Percentiles rank a stretch among this genome's conserved stretches.
These are phyloP conservation scores for Dromius quadrimaculatus DNA, from an alignment of 2,888 invertebrate species.

Conservation along the genomic window DNA sequence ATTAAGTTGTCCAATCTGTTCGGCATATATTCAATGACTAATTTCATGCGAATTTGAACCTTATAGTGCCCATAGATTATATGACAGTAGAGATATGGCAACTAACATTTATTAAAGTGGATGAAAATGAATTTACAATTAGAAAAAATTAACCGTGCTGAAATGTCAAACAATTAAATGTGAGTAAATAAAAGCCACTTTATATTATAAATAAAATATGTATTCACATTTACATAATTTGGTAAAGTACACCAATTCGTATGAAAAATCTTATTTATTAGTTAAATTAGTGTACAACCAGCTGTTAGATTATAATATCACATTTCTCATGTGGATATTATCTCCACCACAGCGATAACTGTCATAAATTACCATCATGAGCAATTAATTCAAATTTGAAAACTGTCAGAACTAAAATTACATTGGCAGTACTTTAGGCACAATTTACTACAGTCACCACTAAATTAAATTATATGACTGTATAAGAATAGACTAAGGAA, in stretches of 20 bases:
- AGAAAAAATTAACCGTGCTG: too few relatives aligned
- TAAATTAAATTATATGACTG: constrained; percentile 14
- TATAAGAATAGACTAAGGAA: not conserved
- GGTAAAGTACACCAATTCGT: constrained; percentile 34
- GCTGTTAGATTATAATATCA: constrained; percentile 71
- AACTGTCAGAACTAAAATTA: constrained; percentile 13
- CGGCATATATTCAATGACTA: not conserved
- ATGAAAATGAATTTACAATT: too few relatives aligned
- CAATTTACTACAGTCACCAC: constrained; percentile 40
- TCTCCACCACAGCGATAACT: constrained; percentile 56
- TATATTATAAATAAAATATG: constrained; percentile 38
- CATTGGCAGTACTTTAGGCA: constrained; percentile 42
- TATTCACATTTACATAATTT: constrained; percentile 41
- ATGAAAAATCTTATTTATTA: constrained; percentile 50
- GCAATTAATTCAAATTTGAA: not conserved
- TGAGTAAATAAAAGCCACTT: not conserved
- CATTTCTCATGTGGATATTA: constrained; percentile 81
- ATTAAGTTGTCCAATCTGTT: not conserved
- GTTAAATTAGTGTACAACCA: constrained; percentile 47
- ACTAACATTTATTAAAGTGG: too few relatives aligned
- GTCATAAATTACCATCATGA: constrained; percentile 34
- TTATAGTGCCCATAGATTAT: too few relatives aligned
- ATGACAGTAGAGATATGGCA: too few relatives aligned
- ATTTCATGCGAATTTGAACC: too few relatives aligned
- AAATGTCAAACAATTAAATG: too few relatives aligned